These are phyloP conservation scores for Sarcophaga peregrina DNA, from an alignment of 1,140 invertebrate species.

Conservation along the genomic window DNA sequence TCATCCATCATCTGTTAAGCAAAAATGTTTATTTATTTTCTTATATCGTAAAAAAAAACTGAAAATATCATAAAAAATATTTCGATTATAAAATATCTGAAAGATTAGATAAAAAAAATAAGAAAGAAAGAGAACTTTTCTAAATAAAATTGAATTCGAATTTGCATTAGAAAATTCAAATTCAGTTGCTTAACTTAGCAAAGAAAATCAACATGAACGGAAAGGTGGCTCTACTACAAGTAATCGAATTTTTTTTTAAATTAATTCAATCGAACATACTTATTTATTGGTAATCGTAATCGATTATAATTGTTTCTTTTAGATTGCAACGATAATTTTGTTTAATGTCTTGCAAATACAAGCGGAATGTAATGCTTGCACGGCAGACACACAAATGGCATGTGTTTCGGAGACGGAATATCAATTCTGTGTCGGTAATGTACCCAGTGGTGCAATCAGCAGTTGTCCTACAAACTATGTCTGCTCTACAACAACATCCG, in stretches of 20 bases:
- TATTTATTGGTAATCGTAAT: neutral
- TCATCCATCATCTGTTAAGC: too few species aligned
- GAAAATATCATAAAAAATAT: neutral
- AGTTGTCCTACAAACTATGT: constrained; percentile 54
- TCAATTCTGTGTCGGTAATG: constrained; percentile 50
- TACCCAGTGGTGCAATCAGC: constrained; percentile 47
- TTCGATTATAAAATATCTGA: too few species aligned
- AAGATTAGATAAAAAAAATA: neutral
- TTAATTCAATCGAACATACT: neutral
- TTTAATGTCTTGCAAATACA: neutral
- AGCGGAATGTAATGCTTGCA: constrained; percentile 55
- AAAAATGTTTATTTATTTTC: too few species aligned
- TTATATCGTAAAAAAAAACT: too few species aligned
- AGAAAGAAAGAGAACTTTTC: neutral
- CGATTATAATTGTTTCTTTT: neutral
- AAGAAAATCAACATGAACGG: neutral
- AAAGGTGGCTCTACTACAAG: neutral
- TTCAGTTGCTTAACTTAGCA: neutral
- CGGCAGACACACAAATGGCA: constrained; percentile 51
- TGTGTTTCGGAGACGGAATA: constrained; percentile 57
- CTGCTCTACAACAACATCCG: constrained; percentile 50
- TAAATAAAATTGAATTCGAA: neutral
- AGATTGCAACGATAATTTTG: neutral
- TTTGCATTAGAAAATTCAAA: constrained; percentile 8
- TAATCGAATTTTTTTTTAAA: neutral